Conservation (phyloP, 2,113 vertebrate genomes). For the Gobio gobio region DNA sequence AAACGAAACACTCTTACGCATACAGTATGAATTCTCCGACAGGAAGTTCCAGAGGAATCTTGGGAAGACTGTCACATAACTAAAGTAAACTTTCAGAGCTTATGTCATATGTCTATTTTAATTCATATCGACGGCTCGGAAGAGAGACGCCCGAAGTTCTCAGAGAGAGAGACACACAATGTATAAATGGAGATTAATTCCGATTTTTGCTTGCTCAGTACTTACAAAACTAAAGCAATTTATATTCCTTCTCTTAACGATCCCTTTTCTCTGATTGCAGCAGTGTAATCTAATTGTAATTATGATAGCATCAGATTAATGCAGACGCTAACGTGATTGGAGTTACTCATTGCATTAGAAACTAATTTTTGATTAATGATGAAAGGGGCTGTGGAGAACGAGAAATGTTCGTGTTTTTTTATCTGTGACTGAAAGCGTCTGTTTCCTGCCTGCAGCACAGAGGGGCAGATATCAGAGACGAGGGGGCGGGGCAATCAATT, state of each 20-base stretch:
- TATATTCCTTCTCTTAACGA: constrained; percentile 99
- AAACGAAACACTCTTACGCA: background rate
- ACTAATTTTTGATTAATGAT: constrained; percentile 99
- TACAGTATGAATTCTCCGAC: background rate
- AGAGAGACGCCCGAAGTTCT: constrained; percentile 95
- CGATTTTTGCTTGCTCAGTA: constrained; percentile 99
- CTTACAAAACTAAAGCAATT: constrained; percentile 99
- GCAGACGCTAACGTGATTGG: constrained; percentile 99
- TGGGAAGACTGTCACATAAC: constrained; percentile 31
- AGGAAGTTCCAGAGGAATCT: background rate
- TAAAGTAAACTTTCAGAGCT: constrained; percentile 25
- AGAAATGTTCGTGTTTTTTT: constrained; percentile 98
- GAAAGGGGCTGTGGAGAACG: constrained; percentile 99
- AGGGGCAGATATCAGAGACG: constrained; percentile 38
- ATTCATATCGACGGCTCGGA: constrained; percentile 98
- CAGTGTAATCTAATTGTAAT: constrained; percentile 99
- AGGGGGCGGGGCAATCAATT: constrained; percentile 42
- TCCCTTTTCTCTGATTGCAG: constrained; percentile 99
- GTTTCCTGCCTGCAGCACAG: constrained; percentile 62
- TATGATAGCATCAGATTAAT: constrained; percentile 99
- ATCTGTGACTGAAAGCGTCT: constrained; percentile 74
- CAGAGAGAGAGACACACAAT: constrained; percentile 76
- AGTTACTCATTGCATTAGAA: constrained; percentile 99
- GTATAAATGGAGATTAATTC: constrained; percentile 99
- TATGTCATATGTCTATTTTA: constrained; percentile 87